Base-by-base conservation (phyloP, 2,888 invertebrate species). In the Lamproptera curius region DNA sequence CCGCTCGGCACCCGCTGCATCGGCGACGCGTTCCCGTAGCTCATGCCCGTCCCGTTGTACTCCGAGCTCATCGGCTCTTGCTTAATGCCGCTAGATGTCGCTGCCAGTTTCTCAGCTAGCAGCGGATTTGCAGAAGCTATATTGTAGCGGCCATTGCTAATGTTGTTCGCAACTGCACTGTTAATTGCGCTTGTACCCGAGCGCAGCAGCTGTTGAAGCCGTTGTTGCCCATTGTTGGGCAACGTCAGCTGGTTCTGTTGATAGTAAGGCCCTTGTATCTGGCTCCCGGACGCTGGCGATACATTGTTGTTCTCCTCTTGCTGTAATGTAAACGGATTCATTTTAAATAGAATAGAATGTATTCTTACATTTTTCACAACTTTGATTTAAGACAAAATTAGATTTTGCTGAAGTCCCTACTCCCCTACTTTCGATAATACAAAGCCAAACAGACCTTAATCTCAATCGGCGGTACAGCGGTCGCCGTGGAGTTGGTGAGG, bases 111-210 rank as follows among this genome's bases (percentile, higher is more conserved):
- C 89, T 96, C 96, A 60, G 96, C 96, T 53, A 96, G 89, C 57
- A 96, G 80, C 11, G 96, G 96, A 80, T 96, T 96, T 38, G 95
- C 94, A 9, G 95, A 95, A 17, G 94, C 94, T 56, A 96, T 95
- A 59, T 94, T 94, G 73, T 92, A 94, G 71, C 93, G 84, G 61
- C 91, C 90, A 65, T 89, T 88, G 64, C 88, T 88, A 53, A 86
- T 89, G 38, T 76, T 84, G 53, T 75, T 83, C n/a, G 75, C 69
- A 47, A 85, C 77, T 51, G 73, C 78, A 60, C 79, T 81, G 72
- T 85, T 76, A 74, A 87, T 73, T 63, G 89, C 75, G 70, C 77
- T 72, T 58, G 89, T 77, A 68, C 90, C 76, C 49, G 89, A 80
- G 50, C 84, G 62, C 52, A 86, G 65, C 54, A 87, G 60, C 53